Evolutionary conservation across 2,113 vertebrate species (phyloP).

Genomic region (Chloropsis hardwickii): DNA sequence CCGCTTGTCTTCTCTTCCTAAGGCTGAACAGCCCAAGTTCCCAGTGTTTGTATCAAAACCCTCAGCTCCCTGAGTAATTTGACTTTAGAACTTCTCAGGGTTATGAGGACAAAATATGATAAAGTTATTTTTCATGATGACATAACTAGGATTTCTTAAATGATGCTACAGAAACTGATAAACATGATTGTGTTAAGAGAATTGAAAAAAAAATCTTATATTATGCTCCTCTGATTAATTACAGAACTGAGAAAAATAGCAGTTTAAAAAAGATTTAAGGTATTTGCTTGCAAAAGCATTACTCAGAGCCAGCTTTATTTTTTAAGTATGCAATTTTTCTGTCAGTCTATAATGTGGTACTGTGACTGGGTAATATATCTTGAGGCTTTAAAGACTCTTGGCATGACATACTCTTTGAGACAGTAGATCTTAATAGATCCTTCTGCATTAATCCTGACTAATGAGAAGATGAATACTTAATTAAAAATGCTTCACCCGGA

Average conservation of each 20-base stretch:
- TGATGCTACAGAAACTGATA: constrained; percentile 41
- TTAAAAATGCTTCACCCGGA: constrained; percentile 27
- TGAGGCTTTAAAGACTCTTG: constrained; percentile 38
- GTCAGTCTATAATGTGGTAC: constrained; percentile 56
- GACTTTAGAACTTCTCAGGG: background rate
- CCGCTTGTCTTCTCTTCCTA: background rate
- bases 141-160: constrained; percentile 39
- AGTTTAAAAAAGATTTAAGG: constrained; percentile 58
- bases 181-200: constrained; percentile 47
- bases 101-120: constrained; percentile 14
- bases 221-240: constrained; percentile 57
- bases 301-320: constrained; percentile 56
- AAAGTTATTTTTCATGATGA: constrained; percentile 1
- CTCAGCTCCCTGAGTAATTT: background rate
- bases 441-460: constrained; percentile 50
- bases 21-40: background rate
- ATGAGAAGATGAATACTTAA: constrained; percentile 51
- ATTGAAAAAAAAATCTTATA: background rate
- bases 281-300: constrained; percentile 52
- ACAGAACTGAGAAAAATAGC: constrained; percentile 31
- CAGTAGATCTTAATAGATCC: constrained; percentile 60
- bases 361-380: constrained; percentile 51
- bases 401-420: constrained; percentile 12
- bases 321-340: constrained; percentile 62
- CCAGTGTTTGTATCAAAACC: background rate